Base-by-base conservation (phyloP, 2,113 vertebrate species). In the Ceyx cyanopectus region DNA sequence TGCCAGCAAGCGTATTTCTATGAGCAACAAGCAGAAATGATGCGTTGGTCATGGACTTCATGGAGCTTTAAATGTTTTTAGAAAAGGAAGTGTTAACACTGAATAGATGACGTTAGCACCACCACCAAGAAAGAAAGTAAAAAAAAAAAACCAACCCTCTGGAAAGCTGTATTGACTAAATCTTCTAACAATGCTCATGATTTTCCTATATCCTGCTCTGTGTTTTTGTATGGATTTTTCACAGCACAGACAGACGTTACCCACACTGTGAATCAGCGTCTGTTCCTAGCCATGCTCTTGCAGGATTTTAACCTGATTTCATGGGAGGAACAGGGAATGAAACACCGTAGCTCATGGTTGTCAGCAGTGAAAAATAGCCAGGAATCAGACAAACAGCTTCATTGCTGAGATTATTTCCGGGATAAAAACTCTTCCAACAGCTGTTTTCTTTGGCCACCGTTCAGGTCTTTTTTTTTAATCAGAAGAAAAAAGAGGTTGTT, bases 341-440 rank as follows among this genome's bases (percentile, higher is more conserved):
- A 96, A 91, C 96, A 93, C 91, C 76, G 43, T 94, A 78, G 96
- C 90, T 97, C 95, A 92, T 95, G 95, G 92, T 95, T 98, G 97
- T 98, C 97, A 97, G 97, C 89, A 94, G 93, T 98, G 97, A 98
- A 98, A 98, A 98, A 98, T 97, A 97, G 97, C 96, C 97, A 97
- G 97, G 96, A 97, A 97, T 97, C 96, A 98, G 97, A 98, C 98
- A 98, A 98, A 98, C 97, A 97, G 95, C 96, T 97, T 98, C 96
- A 98, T 98, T 97, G 97, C 97, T 97, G 96, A 97, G 97, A 97
- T 98, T 98, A 97, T 98, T 98, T 98, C 98, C 97, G 96, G 97
- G 97, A 98, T 97, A 96, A 97, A 98, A 98, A 96, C 97, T 96
- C 96, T 97, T 98, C 97, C 96, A 98, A 97, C 98, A 98, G 98